phyloP scores from a whole-genome alignment of 2,888 invertebrate species.

The Brachylomia viminalis region DNA sequence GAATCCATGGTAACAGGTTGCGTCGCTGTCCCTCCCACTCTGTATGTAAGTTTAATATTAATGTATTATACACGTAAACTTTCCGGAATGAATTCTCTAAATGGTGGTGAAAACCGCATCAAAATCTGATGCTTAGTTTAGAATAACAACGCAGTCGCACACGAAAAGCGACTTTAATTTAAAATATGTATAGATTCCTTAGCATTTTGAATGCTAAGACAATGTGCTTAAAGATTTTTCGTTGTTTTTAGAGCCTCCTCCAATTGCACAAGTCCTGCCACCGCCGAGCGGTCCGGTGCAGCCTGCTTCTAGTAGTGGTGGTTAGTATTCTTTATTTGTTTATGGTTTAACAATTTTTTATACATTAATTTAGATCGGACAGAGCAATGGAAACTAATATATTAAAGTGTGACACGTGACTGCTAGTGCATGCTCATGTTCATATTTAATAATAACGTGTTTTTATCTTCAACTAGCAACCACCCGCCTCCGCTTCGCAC shows the following conservation, averaged over 20 bases:
- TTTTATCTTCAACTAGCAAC: neutral
- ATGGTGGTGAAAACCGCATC: neutral
- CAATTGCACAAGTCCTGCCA: constrained; percentile 49
- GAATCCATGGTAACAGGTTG: too few relatives aligned
- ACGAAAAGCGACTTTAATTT: neutral
- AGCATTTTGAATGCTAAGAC: neutral
- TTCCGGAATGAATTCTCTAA: neutral
- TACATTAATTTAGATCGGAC: constrained; percentile 32
- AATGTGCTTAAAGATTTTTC: neutral
- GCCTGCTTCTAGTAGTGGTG: constrained; percentile 55
- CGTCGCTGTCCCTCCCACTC: too few relatives aligned
- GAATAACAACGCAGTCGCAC: neutral
- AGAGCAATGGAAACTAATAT: constrained; percentile 17
- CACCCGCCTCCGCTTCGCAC: neutral
- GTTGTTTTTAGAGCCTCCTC: constrained; percentile 50
- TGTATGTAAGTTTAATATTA: neutral
- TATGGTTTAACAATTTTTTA: neutral
- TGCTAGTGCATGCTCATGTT: constrained; percentile 34
- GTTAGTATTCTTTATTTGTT: constrained; percentile 48
- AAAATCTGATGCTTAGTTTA: too few relatives aligned
- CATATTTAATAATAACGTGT: constrained; percentile 18
- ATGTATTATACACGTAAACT: neutral
- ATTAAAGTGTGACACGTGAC: constrained; percentile 8
- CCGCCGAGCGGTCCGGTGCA: constrained; percentile 72
- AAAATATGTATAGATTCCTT: too few relatives aligned